phyloP scores from a whole-genome alignment of 2,888 invertebrate species.

The Eupsilia transversa region DNA sequence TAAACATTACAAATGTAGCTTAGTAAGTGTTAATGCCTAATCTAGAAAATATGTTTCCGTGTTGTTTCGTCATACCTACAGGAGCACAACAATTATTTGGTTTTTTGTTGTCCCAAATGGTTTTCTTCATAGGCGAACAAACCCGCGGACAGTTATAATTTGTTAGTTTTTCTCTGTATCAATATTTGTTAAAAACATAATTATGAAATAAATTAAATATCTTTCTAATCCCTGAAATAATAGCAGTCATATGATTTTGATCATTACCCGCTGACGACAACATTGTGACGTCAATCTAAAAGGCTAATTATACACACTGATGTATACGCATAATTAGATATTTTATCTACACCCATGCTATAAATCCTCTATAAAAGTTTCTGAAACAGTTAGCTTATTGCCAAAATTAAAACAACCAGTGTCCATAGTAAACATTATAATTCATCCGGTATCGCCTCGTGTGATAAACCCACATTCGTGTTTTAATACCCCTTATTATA shows the following conservation, averaged over 20 bases:
- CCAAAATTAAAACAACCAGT: no score
- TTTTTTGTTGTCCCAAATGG: neutral
- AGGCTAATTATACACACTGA: constrained; percentile 7
- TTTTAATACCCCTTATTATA: no score
- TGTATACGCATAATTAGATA: neutral
- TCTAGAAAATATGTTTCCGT: neutral
- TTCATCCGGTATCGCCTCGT: no score
- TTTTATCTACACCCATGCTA: no score
- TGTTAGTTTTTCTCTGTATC: constrained; percentile 1
- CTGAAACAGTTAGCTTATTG: no score
- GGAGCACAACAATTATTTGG: neutral
- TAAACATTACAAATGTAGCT: no score
- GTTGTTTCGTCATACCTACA: neutral
- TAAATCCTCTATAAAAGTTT: no score
- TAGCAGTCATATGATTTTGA: constrained; percentile 54
- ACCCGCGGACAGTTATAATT: neutral
- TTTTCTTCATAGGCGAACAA: neutral
- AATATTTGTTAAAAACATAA: constrained; percentile 43
- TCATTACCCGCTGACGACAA: constrained; percentile 21
- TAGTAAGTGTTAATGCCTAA: no score
- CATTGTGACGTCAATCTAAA: constrained; percentile 43
- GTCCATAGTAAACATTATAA: no score
- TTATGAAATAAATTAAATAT: constrained; percentile 45
- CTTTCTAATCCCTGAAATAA: constrained; percentile 44
- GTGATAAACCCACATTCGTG: no score